phyloP scores from a whole-genome alignment of 1,140 invertebrate genomes.

The Drosophila bifasciata region DNA sequence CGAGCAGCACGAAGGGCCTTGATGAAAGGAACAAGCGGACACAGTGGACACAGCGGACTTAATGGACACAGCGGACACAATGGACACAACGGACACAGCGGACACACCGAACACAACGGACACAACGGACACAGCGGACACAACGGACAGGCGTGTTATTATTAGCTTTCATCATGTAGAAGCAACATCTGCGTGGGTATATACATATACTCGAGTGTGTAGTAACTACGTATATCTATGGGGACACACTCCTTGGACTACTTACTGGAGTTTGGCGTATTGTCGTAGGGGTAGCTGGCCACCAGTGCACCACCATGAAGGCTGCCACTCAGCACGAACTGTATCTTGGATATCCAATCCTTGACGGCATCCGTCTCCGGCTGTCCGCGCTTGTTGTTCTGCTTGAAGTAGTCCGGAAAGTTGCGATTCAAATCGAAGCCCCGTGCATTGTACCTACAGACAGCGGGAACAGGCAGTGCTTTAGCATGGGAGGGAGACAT shows the following conservation, averaged over 20 bases:
- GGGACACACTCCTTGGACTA: constrained; percentile 67
- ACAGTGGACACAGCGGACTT: too few relatives aligned
- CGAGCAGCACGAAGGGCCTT: too few relatives aligned
- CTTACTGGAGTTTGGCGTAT: constrained; percentile 95
- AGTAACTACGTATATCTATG: too few relatives aligned
- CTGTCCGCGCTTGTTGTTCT: constrained; percentile 93
- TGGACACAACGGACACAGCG: too few relatives aligned
- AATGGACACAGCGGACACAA: too few relatives aligned
- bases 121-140: background rate
- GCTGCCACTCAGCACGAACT: constrained; percentile 95
- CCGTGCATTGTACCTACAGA: constrained; percentile 92
- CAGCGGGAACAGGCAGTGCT: background rate
- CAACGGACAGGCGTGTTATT: constrained; percentile 15
- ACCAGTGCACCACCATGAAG: constrained; percentile 96
- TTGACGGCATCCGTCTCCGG: constrained; percentile 98
- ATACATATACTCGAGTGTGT: too few relatives aligned
- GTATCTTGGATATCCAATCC: constrained; percentile 95
- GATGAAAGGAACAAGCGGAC: too few relatives aligned
- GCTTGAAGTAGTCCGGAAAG: constrained; percentile 96
- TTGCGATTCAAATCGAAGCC: constrained; percentile 96
- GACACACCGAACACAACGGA: too few relatives aligned
- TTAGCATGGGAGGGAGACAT: background rate
- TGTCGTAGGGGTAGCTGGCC: constrained; percentile 96
- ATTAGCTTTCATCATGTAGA: too few relatives aligned
- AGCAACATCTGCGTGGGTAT: background rate